Base-by-base conservation (phyloP, 2,797 vertebrate genomes). In the Enteromius mattozi region DNA sequence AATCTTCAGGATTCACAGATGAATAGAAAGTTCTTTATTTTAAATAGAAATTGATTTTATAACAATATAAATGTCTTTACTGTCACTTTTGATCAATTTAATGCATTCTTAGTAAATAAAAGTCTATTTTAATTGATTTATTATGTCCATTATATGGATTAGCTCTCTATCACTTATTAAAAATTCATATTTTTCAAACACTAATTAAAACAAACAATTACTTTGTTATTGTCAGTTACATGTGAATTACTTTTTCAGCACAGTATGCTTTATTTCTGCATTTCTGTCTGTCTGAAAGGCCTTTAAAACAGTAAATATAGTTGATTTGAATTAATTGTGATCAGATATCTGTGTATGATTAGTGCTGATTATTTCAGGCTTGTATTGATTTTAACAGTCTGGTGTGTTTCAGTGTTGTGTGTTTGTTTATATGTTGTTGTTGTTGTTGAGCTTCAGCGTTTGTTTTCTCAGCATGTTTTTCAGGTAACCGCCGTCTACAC, bases 381-480 rank as follows among this genome's bases (percentile, higher is more conserved):
- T 68, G 17, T 3, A 5, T 68, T 21, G 30, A 35, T 10, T 69
- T 27, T 12, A 10, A 45, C 3, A 0, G 1, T 0, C 33, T 66
- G 0, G 16, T 37, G 1, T 45, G 68, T 70, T 42, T 8, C 10
- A 1, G 19, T 0, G 0, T 14, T 37, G 74, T 40, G 16, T 59
- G 74, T 24, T 24, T 56, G 30, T 54, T 35, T 75, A 10, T n/a
- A 19, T 24, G 54, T 12, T 12, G 56, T 59, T 89, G 85, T 59
- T 75, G 85, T 77, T 78, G 86, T 81, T 76, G 80, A n/a, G 59
- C 24, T 63, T 16, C 30, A 35, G 47, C 1, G 12, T n/a, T 76
- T 77, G 74, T 77, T 77, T 59, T 76, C 59, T 27, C 59, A 14
- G 59, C 13, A 13, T 63, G 27, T 63, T 63, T 30, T 65, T 14